phyloP scores from a whole-genome alignment of 2,888 invertebrate species.

The Leptinotarsa peninsularis region DNA sequence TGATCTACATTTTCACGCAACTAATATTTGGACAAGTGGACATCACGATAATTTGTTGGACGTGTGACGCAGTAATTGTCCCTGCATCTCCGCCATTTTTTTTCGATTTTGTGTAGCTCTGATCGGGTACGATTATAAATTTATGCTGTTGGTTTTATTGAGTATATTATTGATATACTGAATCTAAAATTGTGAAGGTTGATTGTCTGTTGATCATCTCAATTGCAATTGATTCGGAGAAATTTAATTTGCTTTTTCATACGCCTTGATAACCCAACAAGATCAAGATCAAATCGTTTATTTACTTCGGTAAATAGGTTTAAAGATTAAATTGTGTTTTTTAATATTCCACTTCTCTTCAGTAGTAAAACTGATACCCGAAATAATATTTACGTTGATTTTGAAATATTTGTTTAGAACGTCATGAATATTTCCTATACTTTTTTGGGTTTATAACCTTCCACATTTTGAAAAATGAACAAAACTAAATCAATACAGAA shows the following conservation, averaged over 20 bases:
- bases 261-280: background rate
- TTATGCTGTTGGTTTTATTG: background rate
- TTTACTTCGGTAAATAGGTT: background rate
- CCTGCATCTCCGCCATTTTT: constrained; percentile 31
- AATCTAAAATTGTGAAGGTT: background rate
- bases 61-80: constrained; percentile 29
- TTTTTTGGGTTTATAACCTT: no score
- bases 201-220: background rate
- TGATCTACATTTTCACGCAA: constrained; percentile 17
- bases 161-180: background rate
- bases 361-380: no score
- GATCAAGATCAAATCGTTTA: no score
- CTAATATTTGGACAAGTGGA: constrained; percentile 9
- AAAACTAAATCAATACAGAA: no score
- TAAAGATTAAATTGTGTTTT: background rate
- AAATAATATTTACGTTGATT: no score
- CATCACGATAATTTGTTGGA: constrained; percentile 4
- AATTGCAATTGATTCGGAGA: background rate
- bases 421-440: no score
- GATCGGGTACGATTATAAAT: background rate
- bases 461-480: no score
- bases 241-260: background rate
- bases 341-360: background rate
- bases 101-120: background rate
- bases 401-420: no score